Evolutionary conservation across 2,888 invertebrate species (phyloP).

Genomic region (Chaitophorus viminalis): DNA sequence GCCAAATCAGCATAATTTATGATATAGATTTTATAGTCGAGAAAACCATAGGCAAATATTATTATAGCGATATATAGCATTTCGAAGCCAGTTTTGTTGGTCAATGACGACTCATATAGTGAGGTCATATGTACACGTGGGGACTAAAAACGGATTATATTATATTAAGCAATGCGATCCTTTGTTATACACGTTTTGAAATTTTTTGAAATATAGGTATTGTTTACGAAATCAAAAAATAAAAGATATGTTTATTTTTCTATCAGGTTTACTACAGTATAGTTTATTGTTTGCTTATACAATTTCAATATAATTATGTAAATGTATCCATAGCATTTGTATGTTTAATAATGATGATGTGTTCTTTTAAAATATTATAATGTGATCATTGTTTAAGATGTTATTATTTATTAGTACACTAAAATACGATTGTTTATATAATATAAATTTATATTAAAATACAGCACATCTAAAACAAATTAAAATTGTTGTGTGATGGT

Average conservation of each 20-base stretch:
- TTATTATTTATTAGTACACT: no score
- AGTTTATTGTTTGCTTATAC: neutral
- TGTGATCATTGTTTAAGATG: neutral
- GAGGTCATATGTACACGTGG: constrained; percentile 35
- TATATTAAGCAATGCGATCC: constrained; percentile 28
- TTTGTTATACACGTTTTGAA: constrained; percentile 17
- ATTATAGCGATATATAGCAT: constrained; percentile 16
- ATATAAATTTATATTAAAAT: no score
- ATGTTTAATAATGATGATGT: neutral
- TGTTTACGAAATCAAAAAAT: constrained; percentile 7
- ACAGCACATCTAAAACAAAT: neutral
- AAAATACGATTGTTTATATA: neutral
- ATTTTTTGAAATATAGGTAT: neutral
- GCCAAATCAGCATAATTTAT: neutral
- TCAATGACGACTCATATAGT: constrained; percentile 44
- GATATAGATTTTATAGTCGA: constrained; percentile 1
- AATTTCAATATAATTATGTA: neutral
- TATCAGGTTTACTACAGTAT: neutral
- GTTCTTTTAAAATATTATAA: neutral
- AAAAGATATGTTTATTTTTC: neutral
- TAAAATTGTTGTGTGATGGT: neutral
- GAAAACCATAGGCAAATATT: constrained; percentile 15
- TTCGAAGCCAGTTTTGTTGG: constrained; percentile 51
- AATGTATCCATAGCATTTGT: neutral
- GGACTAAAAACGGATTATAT: constrained; percentile 20